Evolutionary conservation across 1,140 invertebrate genomes (phyloP), one percentile per base, ranked within the genome.

Genomic region (Diabrotica undecimpunctata): DNA sequence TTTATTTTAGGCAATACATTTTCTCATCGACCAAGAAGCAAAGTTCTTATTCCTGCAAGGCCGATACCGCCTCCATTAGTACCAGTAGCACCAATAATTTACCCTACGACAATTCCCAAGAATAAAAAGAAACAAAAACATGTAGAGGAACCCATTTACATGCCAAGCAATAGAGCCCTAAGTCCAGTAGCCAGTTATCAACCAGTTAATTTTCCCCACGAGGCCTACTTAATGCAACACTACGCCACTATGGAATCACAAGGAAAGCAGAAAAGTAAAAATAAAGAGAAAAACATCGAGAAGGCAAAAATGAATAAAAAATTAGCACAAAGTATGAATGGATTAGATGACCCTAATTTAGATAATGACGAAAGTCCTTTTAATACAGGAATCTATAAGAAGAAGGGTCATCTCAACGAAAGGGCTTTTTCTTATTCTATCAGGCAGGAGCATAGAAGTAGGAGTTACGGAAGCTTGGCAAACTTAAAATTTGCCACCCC

Each of bases 381-480:
- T 41, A 92, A 90, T 46, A 94, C 93, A 0, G 91, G 91, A 8
- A 93, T 94, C 64, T 95, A 96, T 76, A 83, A 91, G 56, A 89
- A 93, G 74, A 94, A 95, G 74, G 94, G 94, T 0, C 94, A 96
- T 75, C 79, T 97, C 61, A 97, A 97, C 78, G 94, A 97, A 77
- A 81, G 94, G 55, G 94, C 94, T 12, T 97, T 97, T 76, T 94
- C 92, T 10, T 95, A 96, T 79, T 95, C 93, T 58, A 97, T 97
- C 72, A 83, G 94, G 56, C 93, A 96, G 75, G 94, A 96, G 76
- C 93, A 96, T 77, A 85, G 93, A 56, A 94, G 93, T 74, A 84
- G 94, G 53, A 95, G 93, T 68, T 93, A 95, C 78, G 93, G 93
- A 55, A 94, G 91, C 55, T 80, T 96, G 72, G 92, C 94, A 25